Conservation (phyloP, 2,888 invertebrate species). For the Netelia virgata region DNA sequence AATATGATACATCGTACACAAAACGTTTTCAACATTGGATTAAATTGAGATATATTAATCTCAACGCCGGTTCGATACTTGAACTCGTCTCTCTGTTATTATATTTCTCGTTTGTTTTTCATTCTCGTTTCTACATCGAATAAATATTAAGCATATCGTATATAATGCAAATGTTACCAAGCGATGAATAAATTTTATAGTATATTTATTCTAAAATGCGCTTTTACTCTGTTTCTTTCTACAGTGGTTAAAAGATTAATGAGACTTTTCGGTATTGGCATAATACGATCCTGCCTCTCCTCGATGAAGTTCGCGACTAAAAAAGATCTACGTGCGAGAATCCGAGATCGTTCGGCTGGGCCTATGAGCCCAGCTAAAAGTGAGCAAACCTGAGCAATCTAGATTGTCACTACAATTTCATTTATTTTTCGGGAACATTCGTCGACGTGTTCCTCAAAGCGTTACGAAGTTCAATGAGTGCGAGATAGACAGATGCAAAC, state of each 20-base stretch:
- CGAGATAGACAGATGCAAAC: too few relatives aligned
- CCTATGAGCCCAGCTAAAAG: conserved; percentile 60
- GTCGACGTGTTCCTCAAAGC: neutral
- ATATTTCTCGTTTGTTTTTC: conserved; percentile 54
- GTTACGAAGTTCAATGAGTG: too few relatives aligned
- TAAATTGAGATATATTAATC: conserved; percentile 13
- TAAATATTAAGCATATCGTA: conserved; percentile 63
- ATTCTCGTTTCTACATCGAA: conserved; percentile 51
- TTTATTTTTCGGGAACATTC: conserved; percentile 19
- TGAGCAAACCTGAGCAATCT: conserved; percentile 77
- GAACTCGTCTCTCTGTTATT: conserved; percentile 56
- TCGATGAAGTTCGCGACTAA: neutral
- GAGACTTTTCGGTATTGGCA: neutral
- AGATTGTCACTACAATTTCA: conserved; percentile 39
- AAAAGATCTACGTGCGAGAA: conserved; percentile 24
- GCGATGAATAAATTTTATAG: conserved; percentile 79
- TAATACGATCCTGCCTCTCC: neutral
- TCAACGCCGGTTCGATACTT: conserved; percentile 50
- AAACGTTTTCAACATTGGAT: conserved; percentile 45
- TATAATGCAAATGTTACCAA: conserved; percentile 73
- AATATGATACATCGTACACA: conserved; percentile 36
- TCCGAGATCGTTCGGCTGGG: conserved; percentile 30
- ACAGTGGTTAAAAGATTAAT: conserved; percentile 32
- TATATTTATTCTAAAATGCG: conserved; percentile 72
- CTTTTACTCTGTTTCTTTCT: conserved; percentile 43